Evolutionary conservation across 2,888 invertebrate species (phyloP).

Genomic region (Hydropsyche betteni): DNA sequence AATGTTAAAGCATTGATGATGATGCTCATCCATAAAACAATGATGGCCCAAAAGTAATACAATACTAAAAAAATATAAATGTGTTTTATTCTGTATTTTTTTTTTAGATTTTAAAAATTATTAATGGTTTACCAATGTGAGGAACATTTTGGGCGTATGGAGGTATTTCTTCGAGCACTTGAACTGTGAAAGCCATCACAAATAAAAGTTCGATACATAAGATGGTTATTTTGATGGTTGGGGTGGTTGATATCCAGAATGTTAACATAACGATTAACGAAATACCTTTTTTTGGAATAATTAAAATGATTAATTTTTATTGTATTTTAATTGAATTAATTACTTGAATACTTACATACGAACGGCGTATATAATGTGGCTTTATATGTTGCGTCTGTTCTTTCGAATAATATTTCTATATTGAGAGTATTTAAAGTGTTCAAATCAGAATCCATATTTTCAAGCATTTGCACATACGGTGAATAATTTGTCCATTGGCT

Average conservation of each 20-base stretch:
- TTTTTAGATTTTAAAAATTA: neutral
- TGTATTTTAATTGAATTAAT: neutral
- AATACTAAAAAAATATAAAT: constrained; percentile 38
- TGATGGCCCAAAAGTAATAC: constrained; percentile 45
- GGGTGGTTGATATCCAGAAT: constrained; percentile 44
- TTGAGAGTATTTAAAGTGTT: constrained; percentile 55
- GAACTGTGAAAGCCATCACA: constrained; percentile 35
- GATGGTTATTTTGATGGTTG: constrained; percentile 36
- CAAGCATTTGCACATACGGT: constrained; percentile 58
- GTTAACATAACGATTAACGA: constrained; percentile 39
- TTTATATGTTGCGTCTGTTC: constrained; percentile 58
- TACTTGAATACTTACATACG: constrained; percentile 56
- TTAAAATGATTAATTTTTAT: neutral
- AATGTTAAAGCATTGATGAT: constrained; percentile 34
- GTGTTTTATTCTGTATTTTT: neutral
- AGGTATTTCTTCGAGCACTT: constrained; percentile 44
- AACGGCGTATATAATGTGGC: constrained; percentile 62
- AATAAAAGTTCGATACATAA: constrained; percentile 40
- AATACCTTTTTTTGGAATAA: constrained; percentile 39
- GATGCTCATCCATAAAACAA: constrained; percentile 40
- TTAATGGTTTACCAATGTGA: constrained; percentile 42
- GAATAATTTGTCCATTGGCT: constrained; percentile 32
- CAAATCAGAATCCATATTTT: constrained; percentile 55
- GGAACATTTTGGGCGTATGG: constrained; percentile 37
- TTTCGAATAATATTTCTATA: constrained; percentile 56